Base-by-base conservation (phyloP, 2,888 invertebrate species). In the Drosophila percnosoma region DNA sequence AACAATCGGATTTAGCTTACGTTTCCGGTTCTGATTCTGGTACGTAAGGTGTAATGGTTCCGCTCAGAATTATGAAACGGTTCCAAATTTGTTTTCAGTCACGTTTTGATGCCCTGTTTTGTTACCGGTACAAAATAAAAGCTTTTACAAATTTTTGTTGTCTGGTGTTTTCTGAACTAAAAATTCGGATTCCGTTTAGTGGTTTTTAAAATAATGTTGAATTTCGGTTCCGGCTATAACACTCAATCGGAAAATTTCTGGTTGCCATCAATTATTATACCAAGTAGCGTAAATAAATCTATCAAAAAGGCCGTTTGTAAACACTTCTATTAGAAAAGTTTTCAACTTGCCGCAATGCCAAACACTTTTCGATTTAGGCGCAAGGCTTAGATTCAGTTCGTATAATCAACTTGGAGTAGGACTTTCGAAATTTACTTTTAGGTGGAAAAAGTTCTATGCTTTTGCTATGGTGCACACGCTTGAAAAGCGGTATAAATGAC, bases 401-500 rank as follows among this genome's bases (percentile, higher is more conserved):
- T 4, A 15, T 15, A 15, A 2, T 18, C 27, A 27, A 49, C 18
- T 27, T 18, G 15, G 49, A 27, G 10, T 5, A 27, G 8, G 8
- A 49, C 49, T 27, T 27, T 49, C 10, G 27, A 24, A 49, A 18
- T 10, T 18, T 27, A 10, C 27, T 27, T 21, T 13, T 31, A 42
- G 18, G 10, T 29, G n/a, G 10, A 29, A 36, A 57, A 40, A 5
- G 3, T 21, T 55, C 18, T 42, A 15, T 24, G 7, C 7, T 40
- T 40, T 27, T 15, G 48, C 38, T 38, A 38, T 36, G 27, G 38
- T 36, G 15, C 21, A 34, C 24, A 54, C 29, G 36, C 58, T 58
- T 58, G 66, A 59, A 70, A 74, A 68, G 74, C 64, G 65, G 74
- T 80, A 83, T 76, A 80, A 80, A 86, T 85, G 85, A 85, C 89